Conservation (phyloP, 2,113 vertebrate genomes). For the Larimichthys crocea region DNA sequence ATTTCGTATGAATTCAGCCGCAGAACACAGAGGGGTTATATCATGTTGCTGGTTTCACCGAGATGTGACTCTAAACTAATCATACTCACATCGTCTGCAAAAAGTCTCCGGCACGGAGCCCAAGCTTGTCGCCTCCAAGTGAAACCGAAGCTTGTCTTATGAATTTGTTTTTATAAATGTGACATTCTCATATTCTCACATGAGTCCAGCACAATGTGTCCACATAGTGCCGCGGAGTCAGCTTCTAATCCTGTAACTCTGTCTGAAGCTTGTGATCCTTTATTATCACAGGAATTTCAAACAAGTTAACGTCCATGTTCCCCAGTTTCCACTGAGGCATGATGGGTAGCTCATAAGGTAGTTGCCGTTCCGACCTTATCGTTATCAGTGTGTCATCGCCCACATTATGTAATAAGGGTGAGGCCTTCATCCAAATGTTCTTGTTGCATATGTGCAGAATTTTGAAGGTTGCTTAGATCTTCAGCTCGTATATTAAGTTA, state of each 20-base stretch:
- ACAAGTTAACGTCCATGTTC: slow-evolving; percentile 24
- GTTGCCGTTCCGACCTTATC: neutral
- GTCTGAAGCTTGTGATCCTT: slow-evolving; percentile 47
- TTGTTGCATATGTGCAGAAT: slow-evolving; percentile 42
- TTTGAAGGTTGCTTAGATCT: slow-evolving; percentile 45
- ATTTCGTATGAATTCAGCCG: neutral
- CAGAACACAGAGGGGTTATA: slow-evolving; percentile 5
- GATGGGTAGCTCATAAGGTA: slow-evolving; percentile 14
- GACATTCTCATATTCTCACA: slow-evolving; percentile 65
- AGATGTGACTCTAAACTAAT: slow-evolving; percentile 14
- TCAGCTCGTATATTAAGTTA: slow-evolving; percentile 34
- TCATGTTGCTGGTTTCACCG: slow-evolving; percentile 23
- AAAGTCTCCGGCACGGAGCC: slow-evolving; percentile 41
- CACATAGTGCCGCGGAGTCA: neutral
- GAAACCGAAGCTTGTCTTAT: slow-evolving; percentile 49
- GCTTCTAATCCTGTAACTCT: slow-evolving; percentile 46
- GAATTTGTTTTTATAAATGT: slow-evolving; percentile 61
- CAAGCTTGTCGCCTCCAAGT: slow-evolving; percentile 34
- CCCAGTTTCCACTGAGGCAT: slow-evolving; percentile 34
- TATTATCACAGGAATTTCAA: slow-evolving; percentile 33
- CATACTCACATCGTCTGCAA: slow-evolving; percentile 22
- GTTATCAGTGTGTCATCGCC: slow-evolving; percentile 11
- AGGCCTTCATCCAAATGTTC: slow-evolving; percentile 65
- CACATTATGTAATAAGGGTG: slow-evolving; percentile 60
- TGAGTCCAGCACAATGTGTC: slow-evolving; percentile 19